Evolutionary conservation across 2,888 invertebrate genomes (phyloP), one percentile per base, ranked within the genome.

Genomic region (Eupeodes latifasciatus): DNA sequence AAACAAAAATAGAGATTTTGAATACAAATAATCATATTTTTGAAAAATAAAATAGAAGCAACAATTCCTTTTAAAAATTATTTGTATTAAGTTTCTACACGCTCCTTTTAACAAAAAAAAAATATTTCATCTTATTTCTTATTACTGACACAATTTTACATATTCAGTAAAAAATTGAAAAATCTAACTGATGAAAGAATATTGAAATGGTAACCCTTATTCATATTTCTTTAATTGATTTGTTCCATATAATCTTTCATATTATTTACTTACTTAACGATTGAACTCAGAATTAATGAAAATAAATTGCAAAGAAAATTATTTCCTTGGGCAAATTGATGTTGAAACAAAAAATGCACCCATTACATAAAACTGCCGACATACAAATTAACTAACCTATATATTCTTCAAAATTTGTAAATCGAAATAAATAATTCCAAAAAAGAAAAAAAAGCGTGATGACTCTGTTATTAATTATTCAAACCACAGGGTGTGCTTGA

Each of bases 241-340:
- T 49, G 72, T 7, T 72, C 59, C 59, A 72, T 11, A 55, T 71
- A 3, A 16, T 14, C 14, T 49, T n/a, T 47, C 47, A 72, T 47
- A 59, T 47, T 72, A 47, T 59, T 59, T 59, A 2, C 7, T 47
- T 34, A 47, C 59, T 47, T 34, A 72, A 47, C 47, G 7, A 59
- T 72, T 72, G 72, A 57, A 72, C 72, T 72, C 44, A 47, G 47
- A 59, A 72, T 72, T 27, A 59, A 72, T 59, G 34, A 34, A 59
- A 16, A 72, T 55, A 59, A 72, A 72, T 59, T 72, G 57, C 57
- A 14, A 27, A 0, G 5, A 53, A 14, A 36, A 69, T 53, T 36
- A 7, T 57, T 72, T 16, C 6, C 10, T 72, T 7, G 27, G 40
- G 55, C 40, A 71, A 55, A 71, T 71, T 71, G 44, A 1, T 71